Base-by-base conservation (phyloP, 2,113 vertebrate genomes). In the Galbula dea region DNA sequence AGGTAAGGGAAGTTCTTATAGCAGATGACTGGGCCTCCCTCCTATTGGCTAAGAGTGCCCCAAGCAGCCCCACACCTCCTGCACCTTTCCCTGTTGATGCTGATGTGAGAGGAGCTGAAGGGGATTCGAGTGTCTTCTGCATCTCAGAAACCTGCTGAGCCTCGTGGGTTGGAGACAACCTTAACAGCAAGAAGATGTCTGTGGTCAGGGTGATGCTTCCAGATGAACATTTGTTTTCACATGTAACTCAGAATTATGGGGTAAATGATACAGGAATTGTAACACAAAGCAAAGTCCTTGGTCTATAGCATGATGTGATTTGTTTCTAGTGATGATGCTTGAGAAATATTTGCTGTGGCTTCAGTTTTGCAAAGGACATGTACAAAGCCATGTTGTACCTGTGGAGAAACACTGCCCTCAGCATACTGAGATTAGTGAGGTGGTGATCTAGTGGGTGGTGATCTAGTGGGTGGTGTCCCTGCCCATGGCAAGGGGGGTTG, bases 1-100 rank as follows among this genome's bases (percentile, higher is more conserved):
- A 99, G 99, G 99, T 99, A 98, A 96, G 46, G 45, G 13, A 46
- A 34, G 7, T 41, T 75, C 10, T 30, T 20, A 0, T 26, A 21
- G 27, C 4, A 1, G 1, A 1, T 6, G 41, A 7, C 22, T 18
- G 18, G 17, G 22, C 24, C 12, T 36, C 32, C 32, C 7, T 15
- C 43, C 23, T 36, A 12, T 12, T 11, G 1, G 54, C 86, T 36
- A 29, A 55, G 27, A 43, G 22, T 3, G 0, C n/a, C 58, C 36
- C 4, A 21, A 43, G 48, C 46, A 81, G 39, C 63, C 29, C 23
- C 24, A 43, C 41, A 43, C 5, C 1, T 30, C 39, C 41, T 67
- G 29, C n/a, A 30, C 39, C 46, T 55, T 61, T 75, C 41, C 22
- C 20, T 21, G 49, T 30, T 12, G 57, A 36, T 52, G 36, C 43